Base-by-base conservation (phyloP, 2,797 vertebrate species). In the Leucoraja ocellata region DNA sequence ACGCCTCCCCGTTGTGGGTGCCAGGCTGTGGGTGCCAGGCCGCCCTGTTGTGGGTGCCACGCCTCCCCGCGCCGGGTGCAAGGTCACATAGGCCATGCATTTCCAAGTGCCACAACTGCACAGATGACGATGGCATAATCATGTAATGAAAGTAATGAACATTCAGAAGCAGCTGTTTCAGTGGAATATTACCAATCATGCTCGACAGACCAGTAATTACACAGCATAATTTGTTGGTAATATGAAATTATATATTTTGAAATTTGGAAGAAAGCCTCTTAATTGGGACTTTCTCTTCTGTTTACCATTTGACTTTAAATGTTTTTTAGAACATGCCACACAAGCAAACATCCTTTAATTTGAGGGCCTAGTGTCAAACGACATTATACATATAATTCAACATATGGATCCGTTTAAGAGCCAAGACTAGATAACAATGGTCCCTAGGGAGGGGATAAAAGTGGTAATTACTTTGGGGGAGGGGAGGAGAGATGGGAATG, bases 141-240 rank as follows among this genome's bases (percentile, higher is more conserved):
- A 88, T 36, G 84, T 65, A 88, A 68, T 88, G 65, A 88, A 88
- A 88, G 36, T 18, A 65, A 65, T 65, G n/a, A 71, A 14, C 63
- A 21, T 32, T 32, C 16, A 36, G 61, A 88, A 68, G n/a, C 84
- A 88, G 63, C 63, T 88, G n/a, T 68, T 88, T 88, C 84, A 88
- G n/a, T 88, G n/a, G 16, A 36, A 68, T 88, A 36, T 88, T 88
- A 68, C n/a, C 16, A 88, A 36, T 68, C 36, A 9, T 68, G n/a
- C 8, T 68, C 5, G 28, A 36, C 84, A 68, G 63, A 23, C n/a
- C 6, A 36, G 61, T 88, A 88, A 68, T 88, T 68, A 88, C 14
- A 88, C 0, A 65, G n/a, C 84, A 88, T 32, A 68, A 68, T 65
- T 65, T 36, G 14, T 36, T 86, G 28, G 28, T 65, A 65, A 65